Base-by-base conservation (phyloP, 2,113 vertebrate genomes). In the Atlantisia rogersi region DNA sequence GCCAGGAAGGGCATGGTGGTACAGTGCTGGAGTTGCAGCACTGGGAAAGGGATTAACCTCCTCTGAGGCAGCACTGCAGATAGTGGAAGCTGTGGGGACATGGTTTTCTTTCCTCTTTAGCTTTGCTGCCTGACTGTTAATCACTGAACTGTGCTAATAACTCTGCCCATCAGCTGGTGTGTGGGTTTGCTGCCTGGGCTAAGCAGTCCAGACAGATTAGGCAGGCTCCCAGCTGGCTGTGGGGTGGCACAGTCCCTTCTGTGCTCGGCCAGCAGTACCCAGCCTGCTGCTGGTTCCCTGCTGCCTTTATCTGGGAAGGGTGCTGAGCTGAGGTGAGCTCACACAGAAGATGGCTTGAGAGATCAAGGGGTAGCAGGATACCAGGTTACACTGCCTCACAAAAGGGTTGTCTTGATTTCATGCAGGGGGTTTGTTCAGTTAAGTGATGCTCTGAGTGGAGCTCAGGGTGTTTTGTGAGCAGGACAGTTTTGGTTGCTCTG, bases 261-360 rank as follows among this genome's bases (percentile, higher is more conserved):
- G 52, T 68, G 16, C 67, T 93, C 53, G 35, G 3, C 35, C 82
- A 62, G n/a, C 29, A 20, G 25, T 10, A 65, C 48, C 73, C 71
- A 59, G 18, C 1, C 3, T 3, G 3, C 39, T 60, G 60, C 24
- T 75, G 42, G 5, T 70, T 77, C 68, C 50, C 28, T 0, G 0
- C 73, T 92, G 37, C 50, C 1, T 81, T 91, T 87, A 21, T 37
- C 78, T 82, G 81, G 58, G 69, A 81, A 18, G n/a, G 28, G 24
- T 13, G 55, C 90, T 26, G 56, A 73, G 35, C 21, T 50, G 4
- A 1, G 80, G 67, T 19, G 65, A 79, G 56, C 50, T 48, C 24
- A 17, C 0, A 12, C 22, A 86, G 79, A 26, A 65, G 68, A 52
- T 32, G 53, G 59, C 46, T 35, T 21, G 70, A 37, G 67, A 67